A percentile compares a stretch with the other conserved stretches of the same genome.
Conservation (phyloP, 2,888 invertebrate species). For the Zelleria hepariella region DNA sequence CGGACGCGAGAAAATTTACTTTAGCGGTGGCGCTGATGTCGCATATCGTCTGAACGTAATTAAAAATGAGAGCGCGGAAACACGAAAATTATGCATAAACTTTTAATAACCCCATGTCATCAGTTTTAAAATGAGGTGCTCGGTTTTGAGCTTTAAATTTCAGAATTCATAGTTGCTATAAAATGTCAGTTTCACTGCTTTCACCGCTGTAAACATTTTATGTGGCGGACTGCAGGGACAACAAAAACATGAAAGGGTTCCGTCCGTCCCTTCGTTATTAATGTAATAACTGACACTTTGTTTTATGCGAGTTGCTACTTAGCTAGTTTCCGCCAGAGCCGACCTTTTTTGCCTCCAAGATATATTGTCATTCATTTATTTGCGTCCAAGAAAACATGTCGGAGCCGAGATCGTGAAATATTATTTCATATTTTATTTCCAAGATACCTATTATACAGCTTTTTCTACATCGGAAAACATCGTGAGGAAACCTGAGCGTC, state of each 20-base stretch:
- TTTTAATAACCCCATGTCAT: background rate
- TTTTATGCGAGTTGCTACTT: slow-evolving; percentile 62
- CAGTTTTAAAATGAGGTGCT: background rate
- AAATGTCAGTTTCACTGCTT: background rate
- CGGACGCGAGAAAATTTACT: background rate
- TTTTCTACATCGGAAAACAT: too few relatives aligned
- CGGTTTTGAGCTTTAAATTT: background rate
- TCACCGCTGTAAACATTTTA: background rate
- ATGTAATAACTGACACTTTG: slow-evolving; percentile 69
- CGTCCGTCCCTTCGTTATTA: slow-evolving; percentile 53
- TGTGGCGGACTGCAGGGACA: background rate
- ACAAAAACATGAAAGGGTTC: slow-evolving; percentile 51
- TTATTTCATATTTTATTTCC: too few relatives aligned
- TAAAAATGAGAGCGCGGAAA: background rate
- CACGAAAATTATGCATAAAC: background rate
- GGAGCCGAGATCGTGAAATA: background rate
- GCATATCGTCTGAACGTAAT: background rate
- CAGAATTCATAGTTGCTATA: background rate
- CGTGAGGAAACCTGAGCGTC: too few relatives aligned
- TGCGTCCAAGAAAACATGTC: background rate
- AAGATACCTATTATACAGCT: too few relatives aligned
- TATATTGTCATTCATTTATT: background rate
- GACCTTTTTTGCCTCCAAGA: background rate
- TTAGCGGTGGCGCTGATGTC: background rate
- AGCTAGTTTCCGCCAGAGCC: slow-evolving; percentile 21